A percentile compares a stretch with the other conserved stretches of the same genome.
phyloP scores from a whole-genome alignment of 2,888 invertebrate species.

The Trypoxylon attenuatum region DNA sequence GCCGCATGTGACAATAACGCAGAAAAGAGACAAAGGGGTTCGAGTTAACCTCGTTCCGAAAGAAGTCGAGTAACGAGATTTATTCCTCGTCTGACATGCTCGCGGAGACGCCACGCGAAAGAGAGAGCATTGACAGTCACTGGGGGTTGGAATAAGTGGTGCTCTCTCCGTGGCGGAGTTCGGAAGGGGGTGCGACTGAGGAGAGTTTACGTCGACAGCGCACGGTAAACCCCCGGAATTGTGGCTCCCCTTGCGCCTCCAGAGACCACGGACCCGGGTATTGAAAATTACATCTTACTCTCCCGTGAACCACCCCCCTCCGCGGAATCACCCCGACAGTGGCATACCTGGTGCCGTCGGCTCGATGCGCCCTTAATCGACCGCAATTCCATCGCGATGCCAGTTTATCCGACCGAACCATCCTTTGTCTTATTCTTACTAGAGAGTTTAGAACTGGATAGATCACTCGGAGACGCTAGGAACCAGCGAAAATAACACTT shows the following conservation, averaged over 20 bases:
- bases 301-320: constrained; percentile 52
- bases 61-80: constrained; percentile 42
- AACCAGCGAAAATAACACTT: no score
- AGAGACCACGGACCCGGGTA: constrained; percentile 62
- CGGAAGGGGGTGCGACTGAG: constrained; percentile 66
- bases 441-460: no score
- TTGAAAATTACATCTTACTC: constrained; percentile 74
- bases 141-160: constrained; percentile 61
- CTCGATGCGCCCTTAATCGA: constrained; percentile 57
- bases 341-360: constrained; percentile 28
- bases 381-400: constrained; percentile 38
- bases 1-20: no score
- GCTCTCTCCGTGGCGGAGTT: constrained; percentile 60
- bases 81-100: constrained; percentile 46
- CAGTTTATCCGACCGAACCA: no score
- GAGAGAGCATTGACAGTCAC: constrained; percentile 63
- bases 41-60: constrained; percentile 36
- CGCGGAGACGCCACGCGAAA: constrained; percentile 42
- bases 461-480: no score
- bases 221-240: constrained; percentile 73
- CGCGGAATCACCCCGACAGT: constrained; percentile 11
- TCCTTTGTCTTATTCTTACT: no score
- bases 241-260: constrained; percentile 67
- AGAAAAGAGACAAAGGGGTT: no score
- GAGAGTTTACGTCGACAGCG: constrained; percentile 73